phyloP scores from a whole-genome alignment of 1,140 invertebrate genomes.

The Drosophila novamexicana region DNA sequence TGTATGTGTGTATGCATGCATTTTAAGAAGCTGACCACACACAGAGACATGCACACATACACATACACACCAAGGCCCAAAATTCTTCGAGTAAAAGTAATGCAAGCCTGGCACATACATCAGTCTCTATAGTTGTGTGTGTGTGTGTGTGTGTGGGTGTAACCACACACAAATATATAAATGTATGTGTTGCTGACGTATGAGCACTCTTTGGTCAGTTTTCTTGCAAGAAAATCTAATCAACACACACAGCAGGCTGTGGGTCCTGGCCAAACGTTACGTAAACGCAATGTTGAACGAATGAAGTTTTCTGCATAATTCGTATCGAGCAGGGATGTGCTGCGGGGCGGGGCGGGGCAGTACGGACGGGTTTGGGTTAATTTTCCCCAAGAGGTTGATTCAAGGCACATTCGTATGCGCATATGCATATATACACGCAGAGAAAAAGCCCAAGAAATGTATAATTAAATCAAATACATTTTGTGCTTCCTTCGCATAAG shows the following conservation, averaged over 20 bases:
- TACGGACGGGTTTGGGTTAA: slow-evolving; percentile 43
- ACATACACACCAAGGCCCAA: slow-evolving; percentile 46
- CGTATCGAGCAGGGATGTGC: slow-evolving; percentile 27
- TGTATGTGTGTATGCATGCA: slow-evolving; percentile 49
- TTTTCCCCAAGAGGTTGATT: slow-evolving; percentile 64
- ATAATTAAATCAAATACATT: not conserved
- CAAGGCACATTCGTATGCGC: slow-evolving; percentile 12
- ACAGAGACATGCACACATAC: slow-evolving; percentile 26
- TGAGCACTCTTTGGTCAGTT: slow-evolving; percentile 77
- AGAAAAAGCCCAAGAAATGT: not conserved
- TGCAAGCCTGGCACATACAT: slow-evolving; percentile 32
- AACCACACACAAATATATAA: not conserved
- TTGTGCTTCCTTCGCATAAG: too few relatives aligned
- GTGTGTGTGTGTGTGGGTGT: slow-evolving; percentile 13
- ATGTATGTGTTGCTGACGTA: slow-evolving; percentile 57
- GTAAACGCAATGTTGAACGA: slow-evolving; percentile 69
- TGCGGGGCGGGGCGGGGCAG: not conserved
- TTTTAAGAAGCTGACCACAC: slow-evolving; percentile 63
- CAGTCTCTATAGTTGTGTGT: slow-evolving; percentile 19
- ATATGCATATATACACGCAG: slow-evolving; percentile 15
- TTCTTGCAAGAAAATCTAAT: slow-evolving; percentile 83
- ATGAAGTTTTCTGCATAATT: slow-evolving; percentile 76
- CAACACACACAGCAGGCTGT: slow-evolving; percentile 60
- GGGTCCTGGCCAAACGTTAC: slow-evolving; percentile 50
- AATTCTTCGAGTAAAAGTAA: slow-evolving; percentile 74